phyloP scores from a whole-genome alignment of 2,797 vertebrate species.

The Antrozous pallidus region DNA sequence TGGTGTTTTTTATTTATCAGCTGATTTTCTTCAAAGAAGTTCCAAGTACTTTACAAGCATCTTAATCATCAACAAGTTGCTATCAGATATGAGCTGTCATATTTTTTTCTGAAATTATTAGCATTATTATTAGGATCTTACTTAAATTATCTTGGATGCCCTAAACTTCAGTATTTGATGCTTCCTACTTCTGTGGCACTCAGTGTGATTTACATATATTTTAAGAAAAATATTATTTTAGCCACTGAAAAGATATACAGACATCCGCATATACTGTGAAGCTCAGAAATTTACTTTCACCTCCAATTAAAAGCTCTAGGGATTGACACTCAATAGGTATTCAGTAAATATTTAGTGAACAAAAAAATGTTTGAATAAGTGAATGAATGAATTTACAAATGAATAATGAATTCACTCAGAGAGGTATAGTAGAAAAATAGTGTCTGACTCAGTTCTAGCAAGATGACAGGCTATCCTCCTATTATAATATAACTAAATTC shows the following conservation, averaged over 20 bases:
- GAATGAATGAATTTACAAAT: not conserved
- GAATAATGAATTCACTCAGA: not conserved
- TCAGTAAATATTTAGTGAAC: not conserved
- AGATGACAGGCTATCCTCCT: not conserved
- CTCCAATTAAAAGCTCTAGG: not conserved
- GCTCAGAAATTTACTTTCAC: not conserved
- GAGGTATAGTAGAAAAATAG: not conserved
- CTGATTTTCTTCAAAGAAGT: not conserved
- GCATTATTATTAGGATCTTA: not conserved
- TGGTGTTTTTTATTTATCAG: not conserved
- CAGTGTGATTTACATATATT: not conserved
- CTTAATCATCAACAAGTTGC: not conserved
- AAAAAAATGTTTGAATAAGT: not conserved
- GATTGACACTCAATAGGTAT: not conserved
- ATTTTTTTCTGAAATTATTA: not conserved
- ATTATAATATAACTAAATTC: not conserved
- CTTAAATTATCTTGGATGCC: not conserved
- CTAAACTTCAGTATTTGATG: not conserved
- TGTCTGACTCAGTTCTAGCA: not conserved
- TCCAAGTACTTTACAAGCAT: not conserved
- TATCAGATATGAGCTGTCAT: not conserved
- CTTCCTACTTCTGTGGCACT: constrained; percentile 5
- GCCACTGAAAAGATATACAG: not conserved
- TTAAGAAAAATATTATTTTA: constrained; percentile 2
- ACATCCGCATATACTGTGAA: not conserved